A percentile compares a stretch with the other conserved stretches of the same genome.
Conservation (phyloP, 2,888 invertebrate species). For the Drosophila pullipes region DNA sequence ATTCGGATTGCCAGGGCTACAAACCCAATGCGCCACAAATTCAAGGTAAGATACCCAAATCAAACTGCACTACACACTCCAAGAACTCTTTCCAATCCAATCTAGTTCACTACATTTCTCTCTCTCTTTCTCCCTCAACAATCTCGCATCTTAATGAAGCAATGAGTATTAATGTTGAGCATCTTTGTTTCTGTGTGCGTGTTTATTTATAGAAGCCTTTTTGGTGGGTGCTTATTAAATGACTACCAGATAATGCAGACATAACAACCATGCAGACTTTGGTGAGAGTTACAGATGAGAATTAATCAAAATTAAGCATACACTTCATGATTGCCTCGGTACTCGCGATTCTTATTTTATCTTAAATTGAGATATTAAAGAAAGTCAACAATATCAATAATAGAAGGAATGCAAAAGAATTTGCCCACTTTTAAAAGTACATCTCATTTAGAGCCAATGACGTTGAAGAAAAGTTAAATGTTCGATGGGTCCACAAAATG, state of each 20-base stretch:
- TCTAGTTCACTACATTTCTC: not conserved
- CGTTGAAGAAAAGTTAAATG: not conserved
- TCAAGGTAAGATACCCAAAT: conserved; percentile 80
- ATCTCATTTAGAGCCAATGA: not conserved
- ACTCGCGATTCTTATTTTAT: not conserved
- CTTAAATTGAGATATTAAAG: not conserved
- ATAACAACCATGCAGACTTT: not conserved
- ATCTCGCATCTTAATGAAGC: not conserved
- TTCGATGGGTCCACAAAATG: not conserved
- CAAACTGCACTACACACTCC: not conserved
- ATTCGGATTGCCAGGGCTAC: conserved; percentile 87
- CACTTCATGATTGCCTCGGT: not conserved
- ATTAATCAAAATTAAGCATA: not conserved
- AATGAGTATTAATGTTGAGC: not conserved
- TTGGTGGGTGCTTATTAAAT: not conserved
- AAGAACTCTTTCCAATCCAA: not conserved
- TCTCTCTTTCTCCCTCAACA: not conserved
- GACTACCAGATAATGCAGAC: not conserved
- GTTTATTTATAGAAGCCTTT: not conserved
- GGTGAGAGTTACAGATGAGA: not conserved
- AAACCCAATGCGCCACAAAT: conserved; percentile 88
- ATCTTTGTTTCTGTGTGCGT: not conserved
- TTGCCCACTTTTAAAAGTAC: not conserved
- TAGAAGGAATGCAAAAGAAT: not conserved
- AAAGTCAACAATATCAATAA: not conserved